phyloP scores from a whole-genome alignment of 2,888 invertebrate genomes.

The Phorcus lineatus region DNA sequence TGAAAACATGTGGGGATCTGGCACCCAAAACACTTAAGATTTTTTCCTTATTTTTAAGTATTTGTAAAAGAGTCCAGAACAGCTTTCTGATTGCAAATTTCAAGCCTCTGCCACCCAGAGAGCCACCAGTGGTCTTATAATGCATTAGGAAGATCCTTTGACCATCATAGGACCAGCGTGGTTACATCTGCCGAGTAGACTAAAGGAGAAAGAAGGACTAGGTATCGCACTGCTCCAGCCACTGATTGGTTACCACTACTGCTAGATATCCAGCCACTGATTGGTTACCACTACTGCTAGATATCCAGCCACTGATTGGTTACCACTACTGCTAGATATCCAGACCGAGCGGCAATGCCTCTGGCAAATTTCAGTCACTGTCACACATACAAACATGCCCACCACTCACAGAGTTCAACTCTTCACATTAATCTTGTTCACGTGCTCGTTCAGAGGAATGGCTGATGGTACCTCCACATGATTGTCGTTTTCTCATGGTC shows the following conservation, averaged over 20 bases:
- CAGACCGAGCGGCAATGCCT: neutral
- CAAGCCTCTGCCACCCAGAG: no score
- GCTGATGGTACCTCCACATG: neutral
- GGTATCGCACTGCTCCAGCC: neutral
- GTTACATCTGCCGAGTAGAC: no score
- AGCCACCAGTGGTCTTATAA: no score
- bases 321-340: neutral
- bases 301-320: neutral
- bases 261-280: neutral
- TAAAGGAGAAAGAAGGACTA: no score
- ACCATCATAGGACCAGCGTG: no score
- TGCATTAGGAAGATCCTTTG: no score
- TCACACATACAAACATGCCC: slow-evolving; percentile 19
- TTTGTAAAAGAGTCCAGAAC: no score
- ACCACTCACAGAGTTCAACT: neutral
- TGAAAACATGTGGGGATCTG: neutral
- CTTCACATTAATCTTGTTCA: slow-evolving; percentile 6
- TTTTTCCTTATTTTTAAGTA: no score
- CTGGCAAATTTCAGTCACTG: neutral
- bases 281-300: neutral
- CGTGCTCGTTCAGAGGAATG: neutral
- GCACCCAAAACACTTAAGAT: no score
- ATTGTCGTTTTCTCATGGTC: slow-evolving; percentile 4
- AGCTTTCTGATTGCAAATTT: no score
- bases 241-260: neutral